These are phyloP conservation scores for Hoplodrina ambigua DNA, from an alignment of 2,888 invertebrate genomes.

Conservation along the genomic window DNA sequence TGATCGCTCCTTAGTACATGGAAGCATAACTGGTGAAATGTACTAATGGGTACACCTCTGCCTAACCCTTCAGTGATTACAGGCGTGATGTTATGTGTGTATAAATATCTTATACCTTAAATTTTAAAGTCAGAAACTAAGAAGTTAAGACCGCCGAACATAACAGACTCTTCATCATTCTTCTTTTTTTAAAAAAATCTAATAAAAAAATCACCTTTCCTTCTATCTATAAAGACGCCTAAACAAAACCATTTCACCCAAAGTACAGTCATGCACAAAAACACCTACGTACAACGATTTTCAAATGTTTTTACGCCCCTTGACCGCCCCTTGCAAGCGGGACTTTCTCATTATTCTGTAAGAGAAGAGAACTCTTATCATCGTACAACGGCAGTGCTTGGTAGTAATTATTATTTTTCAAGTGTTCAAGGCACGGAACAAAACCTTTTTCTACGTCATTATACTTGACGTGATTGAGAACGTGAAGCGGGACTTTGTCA, in stretches of 20 bases:
- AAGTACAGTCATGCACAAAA: conserved; percentile 47
- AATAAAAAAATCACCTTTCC: too few relatives aligned
- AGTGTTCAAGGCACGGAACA: conserved; percentile 53
- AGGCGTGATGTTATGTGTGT: too few relatives aligned
- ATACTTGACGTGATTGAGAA: conserved; percentile 57
- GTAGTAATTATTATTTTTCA: conserved; percentile 65
- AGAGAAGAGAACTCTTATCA: conserved; percentile 61
- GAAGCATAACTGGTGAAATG: too few relatives aligned
- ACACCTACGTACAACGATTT: conserved; percentile 37
- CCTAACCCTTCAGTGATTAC: too few relatives aligned
- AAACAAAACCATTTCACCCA: conserved; percentile 22
- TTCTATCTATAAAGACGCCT: background rate
- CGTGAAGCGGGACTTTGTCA: conserved; percentile 44
- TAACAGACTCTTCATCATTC: too few relatives aligned
- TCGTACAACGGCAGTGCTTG: conserved; percentile 54
- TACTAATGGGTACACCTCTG: too few relatives aligned
- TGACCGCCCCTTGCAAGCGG: conserved; percentile 48
- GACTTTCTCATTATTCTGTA: conserved; percentile 56
- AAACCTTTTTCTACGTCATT: conserved; percentile 61
- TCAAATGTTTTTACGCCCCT: conserved; percentile 56
- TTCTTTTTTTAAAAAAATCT: too few relatives aligned
- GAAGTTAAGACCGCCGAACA: too few relatives aligned
- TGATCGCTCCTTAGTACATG: too few relatives aligned
- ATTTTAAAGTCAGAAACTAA: too few relatives aligned
- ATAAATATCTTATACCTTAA: too few relatives aligned